A percentile compares a stretch with the other conserved stretches of the same genome.
These are phyloP conservation scores for Geothlypis trichas DNA, from an alignment of 2,113 vertebrate species.

Conservation along the genomic window DNA sequence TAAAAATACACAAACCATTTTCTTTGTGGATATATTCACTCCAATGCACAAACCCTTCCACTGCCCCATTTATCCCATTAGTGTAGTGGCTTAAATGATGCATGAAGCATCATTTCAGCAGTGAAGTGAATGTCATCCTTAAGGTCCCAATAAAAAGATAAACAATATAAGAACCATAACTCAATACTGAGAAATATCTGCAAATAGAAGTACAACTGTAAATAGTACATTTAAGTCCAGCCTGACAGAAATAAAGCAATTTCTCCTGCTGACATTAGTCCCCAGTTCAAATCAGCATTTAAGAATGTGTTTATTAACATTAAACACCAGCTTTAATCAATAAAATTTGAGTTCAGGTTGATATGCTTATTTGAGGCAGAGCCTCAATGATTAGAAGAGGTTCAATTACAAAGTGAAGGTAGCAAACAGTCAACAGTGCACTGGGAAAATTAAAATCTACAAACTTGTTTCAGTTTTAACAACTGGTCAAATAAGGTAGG, in stretches of 20 bases:
- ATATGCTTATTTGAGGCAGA: neutral
- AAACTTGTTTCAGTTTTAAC: neutral
- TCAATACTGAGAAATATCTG: constrained; percentile 32
- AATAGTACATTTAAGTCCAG: neutral
- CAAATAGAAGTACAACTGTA: constrained; percentile 12
- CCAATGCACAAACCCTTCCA: neutral
- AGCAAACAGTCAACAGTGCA: neutral
- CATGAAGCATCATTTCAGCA: constrained; percentile 26
- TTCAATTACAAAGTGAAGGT: neutral
- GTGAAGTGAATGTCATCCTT: constrained; percentile 17
- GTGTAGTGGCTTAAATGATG: constrained; percentile 20
- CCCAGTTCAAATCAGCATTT: neutral
- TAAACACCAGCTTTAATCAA: neutral
- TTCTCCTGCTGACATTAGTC: neutral
- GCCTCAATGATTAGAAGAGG: neutral
- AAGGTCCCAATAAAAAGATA: constrained; percentile 19
- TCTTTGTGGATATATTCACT: neutral
- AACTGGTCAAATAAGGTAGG: neutral
- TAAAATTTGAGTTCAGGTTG: neutral
- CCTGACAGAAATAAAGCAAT: neutral
- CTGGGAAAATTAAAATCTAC: neutral
- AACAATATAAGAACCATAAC: neutral
- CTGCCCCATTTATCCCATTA: constrained; percentile 53
- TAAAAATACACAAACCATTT: constrained; percentile 5
- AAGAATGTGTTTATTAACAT: neutral